Evolutionary conservation across 53 echinoderm and acorn worm species (phyloP), one percentile per base, ranked within the genome.

Genomic region (Patiria pectinifera): DNA sequence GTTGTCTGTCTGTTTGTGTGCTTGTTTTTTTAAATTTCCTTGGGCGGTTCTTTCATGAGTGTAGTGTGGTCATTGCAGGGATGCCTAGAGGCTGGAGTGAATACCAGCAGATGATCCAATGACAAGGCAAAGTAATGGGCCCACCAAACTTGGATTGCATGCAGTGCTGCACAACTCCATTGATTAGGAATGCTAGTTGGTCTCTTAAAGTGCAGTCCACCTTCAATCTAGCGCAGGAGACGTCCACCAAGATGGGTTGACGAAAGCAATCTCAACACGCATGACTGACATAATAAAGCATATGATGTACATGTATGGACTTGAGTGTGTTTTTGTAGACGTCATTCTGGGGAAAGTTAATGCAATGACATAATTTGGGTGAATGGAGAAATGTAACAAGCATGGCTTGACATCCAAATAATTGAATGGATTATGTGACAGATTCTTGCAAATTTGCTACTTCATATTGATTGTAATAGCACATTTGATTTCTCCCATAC

Each of bases 171-270:
- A 86, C 86, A 86, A 69, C 62, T 19, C 21, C 72, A 23, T 86
- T 72, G 47, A 86, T 86, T 74, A 43, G 43, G 86, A 6, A n/a
- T 47, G 19, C 45, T 24, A 48, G 72, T 47, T 46, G 44, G 70
- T 86, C 25, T 71, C 59, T 82, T 82, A 86, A 86, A 86, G 86
- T 86, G 86, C 72, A 49, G n/a, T 46, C 25, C 49, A 86, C 86
- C 86, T 86, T 35, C 46, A 18, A 72, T 62, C 22, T 71, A 48
- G 48, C 71, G 43, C 86, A 11, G 48, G 74, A 74, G 74, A 74
- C 11, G 69, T 44, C 66, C 19, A 43, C 18, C 16, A 43, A 66
- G 83, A 85, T 45, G 85, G 43, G 69, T 66, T 85, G 85, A 15
- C 12, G 63, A 19, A 79, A 79, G 43, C 35, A 85, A 85, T 59